Evolutionary conservation across 1,140 invertebrate species (phyloP), one percentile per base, ranked within the genome.

Genomic region (Microplitis demolitor): DNA sequence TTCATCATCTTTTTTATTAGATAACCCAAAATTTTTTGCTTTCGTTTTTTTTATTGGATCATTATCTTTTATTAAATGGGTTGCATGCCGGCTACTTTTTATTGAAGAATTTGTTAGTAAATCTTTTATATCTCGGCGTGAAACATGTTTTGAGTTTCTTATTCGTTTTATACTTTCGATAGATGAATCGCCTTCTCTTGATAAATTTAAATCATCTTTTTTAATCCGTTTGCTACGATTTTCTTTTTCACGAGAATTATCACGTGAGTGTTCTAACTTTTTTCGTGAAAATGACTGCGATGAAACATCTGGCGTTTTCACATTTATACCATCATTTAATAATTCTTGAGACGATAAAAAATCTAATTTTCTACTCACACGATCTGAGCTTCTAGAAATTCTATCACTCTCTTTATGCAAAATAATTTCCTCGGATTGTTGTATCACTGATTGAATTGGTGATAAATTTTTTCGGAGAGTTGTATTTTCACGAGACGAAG

Each of bases 241-340:
- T 71, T 87, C 85, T 39, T 86, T 87, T 67, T 87, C 86, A 63
- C 81, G 81, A 1, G 83, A 85, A 71, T 66, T 83, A 37, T 87
- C 85, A 69, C 82, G 79, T n/a, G 78, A 71, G n/a, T 81, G 76
- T 62, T 84, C 84, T 60, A 87, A 85, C 34, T 87, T 86, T 33
- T 84, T 87, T 4, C 72, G 77, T 3, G 82, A 76, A 80, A 76
- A 81, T 71, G 80, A 81, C 8, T 73, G 73, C 64, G 85, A 83
- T 3, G 81, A 80, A 45, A 85, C 72, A 74, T 87, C 84, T n/a
- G 85, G 81, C 11, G 82, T 78, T 73, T 84, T 84, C 11, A 86
- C 39, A 13, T 87, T 85, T 35, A 86, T 75, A 45, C 82, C 83
- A 54, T 85, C 83, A 39, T 78, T 82, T 24, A 81, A 74, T 2